Percentiles rank a stretch among this genome's conserved stretches.
Evolutionary conservation across 2,797 vertebrate genomes (phyloP).

Genomic region (Diceros bicornis): DNA sequence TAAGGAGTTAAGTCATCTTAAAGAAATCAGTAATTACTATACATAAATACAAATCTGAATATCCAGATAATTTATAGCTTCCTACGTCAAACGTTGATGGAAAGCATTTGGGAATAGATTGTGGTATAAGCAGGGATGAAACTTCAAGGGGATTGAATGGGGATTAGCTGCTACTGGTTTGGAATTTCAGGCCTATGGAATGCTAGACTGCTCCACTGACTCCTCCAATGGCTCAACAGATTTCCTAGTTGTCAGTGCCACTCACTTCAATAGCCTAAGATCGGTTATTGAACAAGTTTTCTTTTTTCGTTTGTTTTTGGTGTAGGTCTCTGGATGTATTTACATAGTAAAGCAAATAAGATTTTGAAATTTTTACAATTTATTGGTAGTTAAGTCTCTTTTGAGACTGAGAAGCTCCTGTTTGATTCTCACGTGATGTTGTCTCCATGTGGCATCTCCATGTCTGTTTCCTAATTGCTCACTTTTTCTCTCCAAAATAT

Average conservation of each 20-base stretch:
- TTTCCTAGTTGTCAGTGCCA: neutral
- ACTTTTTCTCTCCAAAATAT: neutral
- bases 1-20: constrained; percentile 31
- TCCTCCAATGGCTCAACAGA: neutral
- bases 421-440: neutral
- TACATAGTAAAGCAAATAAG: neutral
- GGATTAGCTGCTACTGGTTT: constrained; percentile 82
- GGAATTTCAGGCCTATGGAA: constrained; percentile 70
- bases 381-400: neutral
- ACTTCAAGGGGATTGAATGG: constrained; percentile 65
- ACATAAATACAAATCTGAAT: constrained; percentile 22
- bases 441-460: neutral
- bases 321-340: neutral
- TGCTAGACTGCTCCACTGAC: neutral
- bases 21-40: constrained; percentile 46
- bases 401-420: neutral
- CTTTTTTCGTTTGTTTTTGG: neutral
- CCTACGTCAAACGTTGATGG: constrained; percentile 69
- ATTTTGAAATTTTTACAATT: neutral
- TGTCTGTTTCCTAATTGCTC: neutral
- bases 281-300: neutral
- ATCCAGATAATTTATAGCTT: constrained; percentile 72
- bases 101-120: constrained; percentile 71
- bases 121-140: constrained; percentile 73
- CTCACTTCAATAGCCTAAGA: neutral